A percentile compares a stretch with the other conserved stretches of the same genome.
phyloP scores from a whole-genome alignment of 2,797 vertebrate species.

The Sebastes matsubarae region DNA sequence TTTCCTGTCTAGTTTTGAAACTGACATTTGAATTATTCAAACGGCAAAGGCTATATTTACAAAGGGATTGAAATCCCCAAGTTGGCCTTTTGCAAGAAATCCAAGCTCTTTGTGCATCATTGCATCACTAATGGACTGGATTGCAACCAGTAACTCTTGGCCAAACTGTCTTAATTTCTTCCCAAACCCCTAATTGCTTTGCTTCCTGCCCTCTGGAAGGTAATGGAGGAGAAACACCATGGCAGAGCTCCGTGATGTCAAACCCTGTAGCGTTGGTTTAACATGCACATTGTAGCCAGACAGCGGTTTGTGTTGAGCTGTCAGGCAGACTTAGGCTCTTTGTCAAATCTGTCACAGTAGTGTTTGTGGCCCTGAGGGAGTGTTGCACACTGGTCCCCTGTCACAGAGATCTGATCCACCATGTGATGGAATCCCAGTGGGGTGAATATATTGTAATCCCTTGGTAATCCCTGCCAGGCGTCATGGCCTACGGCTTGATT shows the following conservation, averaged over 20 bases:
- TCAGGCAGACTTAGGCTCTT: constrained; percentile 60
- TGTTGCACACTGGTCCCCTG: constrained; percentile 60
- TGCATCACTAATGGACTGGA: constrained; percentile 43
- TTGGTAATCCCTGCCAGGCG: constrained; percentile 76
- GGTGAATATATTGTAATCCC: constrained; percentile 80
- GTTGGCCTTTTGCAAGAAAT: constrained; percentile 26
- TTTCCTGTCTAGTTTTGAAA: not conserved
- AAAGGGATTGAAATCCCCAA: constrained; percentile 6
- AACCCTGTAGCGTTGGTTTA: constrained; percentile 30
- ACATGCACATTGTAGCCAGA: constrained; percentile 40
- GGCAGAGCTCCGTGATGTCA: constrained; percentile 8
- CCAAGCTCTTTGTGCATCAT: constrained; percentile 11
- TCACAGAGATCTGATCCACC: constrained; percentile 74
- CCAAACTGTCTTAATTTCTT: constrained; percentile 39
- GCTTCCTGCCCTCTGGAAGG: constrained; percentile 25
- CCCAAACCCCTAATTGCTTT: constrained; percentile 34
- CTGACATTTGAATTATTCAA: constrained; percentile 21
- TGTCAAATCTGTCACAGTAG: constrained; percentile 65
- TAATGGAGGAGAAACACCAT: constrained; percentile 8
- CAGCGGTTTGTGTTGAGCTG: constrained; percentile 56
- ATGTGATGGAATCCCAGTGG: constrained; percentile 76
- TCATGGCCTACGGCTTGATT: constrained; percentile 72
- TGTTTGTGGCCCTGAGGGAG: constrained; percentile 46
- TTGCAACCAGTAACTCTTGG: constrained; percentile 18
- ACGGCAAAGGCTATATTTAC: constrained; percentile 17